Evolutionary conservation across 2,113 vertebrate species (phyloP).

Genomic region (Neotragus moschatus): DNA sequence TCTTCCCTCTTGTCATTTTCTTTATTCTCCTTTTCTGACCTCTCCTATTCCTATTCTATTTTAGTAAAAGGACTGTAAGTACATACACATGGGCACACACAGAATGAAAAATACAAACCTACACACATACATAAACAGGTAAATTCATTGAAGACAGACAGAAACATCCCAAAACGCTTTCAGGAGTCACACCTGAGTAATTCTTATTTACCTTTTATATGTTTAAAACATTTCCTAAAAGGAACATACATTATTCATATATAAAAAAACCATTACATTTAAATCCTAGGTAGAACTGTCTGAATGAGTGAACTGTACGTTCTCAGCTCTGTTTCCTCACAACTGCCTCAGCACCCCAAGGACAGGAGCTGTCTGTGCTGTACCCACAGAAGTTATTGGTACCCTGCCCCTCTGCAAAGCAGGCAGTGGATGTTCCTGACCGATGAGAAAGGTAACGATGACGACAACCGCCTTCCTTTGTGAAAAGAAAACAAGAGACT

Average conservation of each 20-base stretch:
- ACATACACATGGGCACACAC: not conserved
- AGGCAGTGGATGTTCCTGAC: not conserved
- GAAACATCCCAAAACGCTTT: not conserved
- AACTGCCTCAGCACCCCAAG: not conserved
- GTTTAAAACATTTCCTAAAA: not conserved
- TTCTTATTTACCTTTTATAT: not conserved
- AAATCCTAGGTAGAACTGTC: not conserved
- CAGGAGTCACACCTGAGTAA: not conserved
- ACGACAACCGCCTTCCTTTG: not conserved
- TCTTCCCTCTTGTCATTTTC: not conserved
- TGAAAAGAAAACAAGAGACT: not conserved
- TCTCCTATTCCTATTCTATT: not conserved
- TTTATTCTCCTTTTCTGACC: not conserved
- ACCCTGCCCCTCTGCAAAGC: not conserved
- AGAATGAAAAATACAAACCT: not conserved
- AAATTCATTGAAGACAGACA: not conserved
- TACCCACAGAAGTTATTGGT: rapidly evolving
- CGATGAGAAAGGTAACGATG: not conserved
- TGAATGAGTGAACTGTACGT: not conserved
- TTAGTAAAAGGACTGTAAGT: not conserved
- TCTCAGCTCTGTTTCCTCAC: not conserved
- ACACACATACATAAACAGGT: rapidly evolving
- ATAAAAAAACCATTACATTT: not conserved
- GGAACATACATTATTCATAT: not conserved
- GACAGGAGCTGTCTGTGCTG: not conserved